A percentile compares a stretch with the other conserved stretches of the same genome.
phyloP scores from a whole-genome alignment of 1,140 invertebrate genomes.

The Rhopalosiphum maidis region DNA sequence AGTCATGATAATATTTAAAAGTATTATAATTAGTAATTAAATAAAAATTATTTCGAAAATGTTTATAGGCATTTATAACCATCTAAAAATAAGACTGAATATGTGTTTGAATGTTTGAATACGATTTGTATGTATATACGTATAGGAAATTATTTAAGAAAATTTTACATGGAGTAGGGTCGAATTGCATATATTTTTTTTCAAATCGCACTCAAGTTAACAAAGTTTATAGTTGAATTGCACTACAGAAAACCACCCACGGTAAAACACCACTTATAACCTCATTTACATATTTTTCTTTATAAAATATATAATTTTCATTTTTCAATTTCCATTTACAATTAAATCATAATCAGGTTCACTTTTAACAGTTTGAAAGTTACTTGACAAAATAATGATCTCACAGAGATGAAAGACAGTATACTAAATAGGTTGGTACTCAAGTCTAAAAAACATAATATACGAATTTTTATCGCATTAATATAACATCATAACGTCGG shows the following conservation, averaged over 20 bases:
- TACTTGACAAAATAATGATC: background rate
- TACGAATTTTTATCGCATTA: background rate
- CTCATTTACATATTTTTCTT: background rate
- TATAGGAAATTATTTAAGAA: background rate
- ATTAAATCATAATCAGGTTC: background rate
- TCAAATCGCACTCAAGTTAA: background rate
- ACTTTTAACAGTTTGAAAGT: background rate
- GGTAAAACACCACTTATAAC: background rate
- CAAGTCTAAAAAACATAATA: background rate
- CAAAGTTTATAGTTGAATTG: background rate
- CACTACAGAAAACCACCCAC: background rate
- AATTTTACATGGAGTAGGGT: background rate
- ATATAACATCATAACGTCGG: background rate
- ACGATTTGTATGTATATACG: too few species aligned
- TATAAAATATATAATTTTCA: background rate
- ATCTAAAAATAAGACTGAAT: background rate
- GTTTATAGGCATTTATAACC: background rate
- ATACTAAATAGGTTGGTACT: background rate
- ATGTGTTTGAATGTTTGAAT: background rate
- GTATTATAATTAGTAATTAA: conserved; percentile 8
- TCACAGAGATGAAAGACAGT: background rate
- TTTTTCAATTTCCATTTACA: background rate
- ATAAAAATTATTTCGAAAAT: conserved; percentile 26
- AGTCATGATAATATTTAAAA: background rate
- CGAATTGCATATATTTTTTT: background rate